A percentile compares a stretch with the other conserved stretches of the same genome.
Evolutionary conservation across 2,113 vertebrate species (phyloP).

Genomic region (Cyanoderma ruficeps): DNA sequence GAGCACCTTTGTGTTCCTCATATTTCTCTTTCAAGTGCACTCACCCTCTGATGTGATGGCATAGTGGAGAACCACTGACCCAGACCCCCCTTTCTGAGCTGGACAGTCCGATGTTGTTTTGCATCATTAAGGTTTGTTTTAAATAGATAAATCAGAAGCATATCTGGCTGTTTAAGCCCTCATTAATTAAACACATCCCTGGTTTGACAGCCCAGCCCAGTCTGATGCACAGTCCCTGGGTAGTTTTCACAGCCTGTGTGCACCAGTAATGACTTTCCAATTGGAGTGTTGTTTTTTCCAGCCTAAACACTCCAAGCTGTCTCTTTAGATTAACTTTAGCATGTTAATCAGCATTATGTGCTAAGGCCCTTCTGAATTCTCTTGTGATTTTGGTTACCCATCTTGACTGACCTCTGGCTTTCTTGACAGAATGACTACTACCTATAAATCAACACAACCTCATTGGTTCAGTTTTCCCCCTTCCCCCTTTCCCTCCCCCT

Average conservation of each 20-base stretch:
- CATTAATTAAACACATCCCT: slow-evolving; percentile 29
- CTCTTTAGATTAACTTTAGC: slow-evolving; percentile 34
- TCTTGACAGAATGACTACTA: slow-evolving; percentile 41
- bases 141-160: not conserved
- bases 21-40: not conserved
- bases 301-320: slow-evolving; percentile 37
- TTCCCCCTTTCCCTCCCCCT: not conserved
- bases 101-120: not conserved
- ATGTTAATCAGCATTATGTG: not conserved
- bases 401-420: slow-evolving; percentile 63
- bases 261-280: slow-evolving; percentile 43
- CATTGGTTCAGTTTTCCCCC: not conserved
- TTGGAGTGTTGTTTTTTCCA: slow-evolving; percentile 29
- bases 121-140: not conserved
- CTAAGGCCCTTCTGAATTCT: slow-evolving; percentile 39
- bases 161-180: slow-evolving; percentile 21
- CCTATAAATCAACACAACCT: slow-evolving; percentile 22
- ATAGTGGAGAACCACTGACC: not conserved
- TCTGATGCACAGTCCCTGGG: not conserved
- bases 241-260: slow-evolving; percentile 36
- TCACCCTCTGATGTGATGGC: not conserved
- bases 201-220: slow-evolving; percentile 20
- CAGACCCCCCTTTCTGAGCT: not conserved
- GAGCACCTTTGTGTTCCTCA: not conserved
- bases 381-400: slow-evolving; percentile 66